These are phyloP conservation scores for Drosophila orosa DNA, from an alignment of 1,140 invertebrate genomes.

Conservation along the genomic window DNA sequence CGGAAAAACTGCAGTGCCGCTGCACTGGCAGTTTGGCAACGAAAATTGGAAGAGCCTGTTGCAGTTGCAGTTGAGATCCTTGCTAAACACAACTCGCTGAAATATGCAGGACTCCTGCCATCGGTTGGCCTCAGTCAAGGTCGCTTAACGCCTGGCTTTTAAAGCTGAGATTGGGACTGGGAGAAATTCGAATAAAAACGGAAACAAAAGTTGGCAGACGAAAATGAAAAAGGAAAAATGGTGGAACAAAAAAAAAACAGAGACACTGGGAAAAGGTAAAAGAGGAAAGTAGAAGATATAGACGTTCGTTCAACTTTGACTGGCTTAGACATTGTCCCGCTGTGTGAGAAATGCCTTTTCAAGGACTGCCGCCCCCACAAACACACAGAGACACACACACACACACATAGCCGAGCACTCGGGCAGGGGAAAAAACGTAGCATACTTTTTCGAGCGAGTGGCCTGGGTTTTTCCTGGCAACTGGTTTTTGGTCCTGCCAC, in stretches of 20 bases:
- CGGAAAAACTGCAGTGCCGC: constrained; percentile 52
- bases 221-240: constrained; percentile 8
- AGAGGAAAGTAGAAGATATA: constrained; percentile 19
- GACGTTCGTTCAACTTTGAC: constrained; percentile 75
- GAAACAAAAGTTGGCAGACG: constrained; percentile 36
- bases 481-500: constrained; percentile 39
- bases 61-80: constrained; percentile 16
- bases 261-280: background rate
- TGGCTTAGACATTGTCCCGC: constrained; percentile 65
- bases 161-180: constrained; percentile 22
- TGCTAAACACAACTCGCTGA: constrained; percentile 40
- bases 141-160: constrained; percentile 35
- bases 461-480: constrained; percentile 73
- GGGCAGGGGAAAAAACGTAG: constrained; percentile 63
- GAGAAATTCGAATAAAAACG: constrained; percentile 39
- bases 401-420: constrained; percentile 13
- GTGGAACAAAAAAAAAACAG: constrained; percentile 14
- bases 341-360: constrained; percentile 62
- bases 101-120: constrained; percentile 46
- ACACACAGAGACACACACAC: constrained; percentile 4
- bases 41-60: constrained; percentile 21
- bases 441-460: constrained; percentile 80
- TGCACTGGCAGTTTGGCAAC: constrained; percentile 37
- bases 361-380: constrained; percentile 69
- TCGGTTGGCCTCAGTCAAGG: constrained; percentile 53